Base-by-base conservation (phyloP, 2,888 invertebrate genomes). In the Cosmopolites sordidus region DNA sequence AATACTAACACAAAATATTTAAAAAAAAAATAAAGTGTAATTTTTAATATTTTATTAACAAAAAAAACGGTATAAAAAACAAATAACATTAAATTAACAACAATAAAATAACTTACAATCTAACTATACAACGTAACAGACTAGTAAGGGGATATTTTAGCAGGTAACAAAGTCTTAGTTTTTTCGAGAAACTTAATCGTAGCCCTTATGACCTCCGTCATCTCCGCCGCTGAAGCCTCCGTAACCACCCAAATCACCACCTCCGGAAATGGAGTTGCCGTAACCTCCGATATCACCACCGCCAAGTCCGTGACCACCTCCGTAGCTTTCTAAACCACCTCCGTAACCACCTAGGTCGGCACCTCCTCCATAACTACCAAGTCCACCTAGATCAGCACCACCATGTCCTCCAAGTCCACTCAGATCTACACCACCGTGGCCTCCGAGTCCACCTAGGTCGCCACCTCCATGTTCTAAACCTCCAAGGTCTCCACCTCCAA, bases 331-430 rank as follows among this genome's bases (percentile, higher is more conserved):
- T 8, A 16, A 16, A 8, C 30, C 17, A 11, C 48, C 49, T 1
- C 77, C 61, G 74, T 76, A 52, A 22, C 44, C 57, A 15, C 60
- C 60, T 14, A 58, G 59, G n/a, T 53, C 59, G 17, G 58, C 61
- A 8, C 64, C 64, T 3, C 33, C n/a, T 33, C 33, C 33, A 11
- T 33, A 33, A n/a, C 33, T 33, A 16, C 57, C 51, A 9, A 48
- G 33, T 9, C 57, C 48, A 44, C 61, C 61, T 68, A 1, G 72
- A 70, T 51, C 76, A 3, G 43, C 46, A 16, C 52, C 52, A 1
- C 40, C 47, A 11, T 47, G 39, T 15, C 39, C 47, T 47, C 77
- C 62, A 74, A 76, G 52, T 30, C 56, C 59, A 16, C 56, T 58
- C 18, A 53, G 58, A 12, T 56, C 58, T 16, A 59, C 59, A 6